Base-by-base conservation (phyloP, 2,797 vertebrate species). In the Hippopotamyrus pictus region DNA sequence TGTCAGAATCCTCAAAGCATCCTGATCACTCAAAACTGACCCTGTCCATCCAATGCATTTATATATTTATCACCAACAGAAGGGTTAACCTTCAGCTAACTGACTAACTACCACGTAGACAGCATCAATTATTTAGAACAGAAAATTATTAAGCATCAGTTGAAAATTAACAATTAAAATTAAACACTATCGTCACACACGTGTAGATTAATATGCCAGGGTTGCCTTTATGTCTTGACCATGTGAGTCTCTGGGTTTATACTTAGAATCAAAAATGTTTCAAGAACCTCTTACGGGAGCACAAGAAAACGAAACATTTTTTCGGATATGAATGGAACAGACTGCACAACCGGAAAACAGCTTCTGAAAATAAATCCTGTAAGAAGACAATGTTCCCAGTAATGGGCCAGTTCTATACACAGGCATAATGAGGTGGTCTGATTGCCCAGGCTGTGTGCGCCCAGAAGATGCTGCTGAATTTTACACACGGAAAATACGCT, bases 381-480 rank as follows among this genome's bases (percentile, higher is more conserved):
- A 4, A 51, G 88, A n/a, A 50, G 33, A 88, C 37, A 88, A 88
- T 22, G 57, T 65, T 87, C 51, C 22, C 29, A 87, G 84, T 57
- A 19, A 41, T 9, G 17, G 57, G 14, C 19, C 25, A 11, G 37
- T 48, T 41, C 57, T 33, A 88, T 29, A 65, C n/a, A 14, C 14
- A 14, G 62, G 14, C 25, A 7, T 51, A 65, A 65, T 44, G 46
- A 25, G 85, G 8, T 5, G 12, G 85, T 54, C 37, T 22, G 8
- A 25, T 44, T 88, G 29, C 51, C 37, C 54, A 82, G 84, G 54
- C 33, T 54, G 25, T 5, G 53, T 33, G 48, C 19, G 37, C 25
- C 88, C 73, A 89, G 85, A 51, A 33, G 46, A 89, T 83, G 86
- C 89, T 62, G 33, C 53, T 51, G 69, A 87, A 89, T 90, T 88